These are phyloP conservation scores for Branchipolynoe longqiensis DNA, from an alignment of 2,888 invertebrate genomes.

Conservation along the genomic window DNA sequence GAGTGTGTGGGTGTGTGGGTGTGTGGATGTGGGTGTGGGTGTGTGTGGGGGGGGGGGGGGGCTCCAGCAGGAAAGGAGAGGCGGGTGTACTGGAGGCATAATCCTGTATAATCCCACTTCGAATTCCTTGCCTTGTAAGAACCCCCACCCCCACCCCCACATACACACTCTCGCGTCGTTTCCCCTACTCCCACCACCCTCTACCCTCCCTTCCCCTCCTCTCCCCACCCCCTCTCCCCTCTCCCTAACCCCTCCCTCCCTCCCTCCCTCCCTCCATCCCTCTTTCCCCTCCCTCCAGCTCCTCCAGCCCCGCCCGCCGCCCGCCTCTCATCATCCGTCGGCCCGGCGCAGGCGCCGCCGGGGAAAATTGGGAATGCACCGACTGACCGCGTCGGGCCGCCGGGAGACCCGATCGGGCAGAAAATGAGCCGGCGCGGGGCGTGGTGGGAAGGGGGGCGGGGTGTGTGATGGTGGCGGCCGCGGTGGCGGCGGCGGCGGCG, in stretches of 20 bases:
- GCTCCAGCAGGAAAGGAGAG: background rate
- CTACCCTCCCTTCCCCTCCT: background rate
- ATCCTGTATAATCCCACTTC: conserved; percentile 14
- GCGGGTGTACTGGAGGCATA: background rate
- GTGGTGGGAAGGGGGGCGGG: background rate
- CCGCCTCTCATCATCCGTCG: conserved; percentile 41
- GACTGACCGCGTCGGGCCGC: conserved; percentile 33
- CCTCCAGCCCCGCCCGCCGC: background rate
- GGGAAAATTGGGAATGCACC: conserved; percentile 41
- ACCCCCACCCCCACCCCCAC: conserved; percentile 6
- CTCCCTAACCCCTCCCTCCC: background rate
- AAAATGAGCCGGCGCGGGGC: conserved; percentile 31
- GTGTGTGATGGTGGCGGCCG: background rate
- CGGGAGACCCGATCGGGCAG: conserved; percentile 45
- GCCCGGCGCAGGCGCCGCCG: background rate
- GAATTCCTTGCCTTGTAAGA: conserved; percentile 41
- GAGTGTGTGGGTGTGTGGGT: too few relatives aligned
- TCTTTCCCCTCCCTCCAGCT: background rate
- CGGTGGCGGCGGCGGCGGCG: too few relatives aligned
- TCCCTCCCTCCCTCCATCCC: background rate
- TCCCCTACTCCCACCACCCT: conserved; percentile 4
- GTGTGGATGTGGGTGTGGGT: background rate
- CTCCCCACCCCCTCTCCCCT: conserved; percentile 17
- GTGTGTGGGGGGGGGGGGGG: background rate
- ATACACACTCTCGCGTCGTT: background rate